phyloP scores from a whole-genome alignment of 1,140 invertebrate species.

The Lepidotrigona ventralis region DNA sequence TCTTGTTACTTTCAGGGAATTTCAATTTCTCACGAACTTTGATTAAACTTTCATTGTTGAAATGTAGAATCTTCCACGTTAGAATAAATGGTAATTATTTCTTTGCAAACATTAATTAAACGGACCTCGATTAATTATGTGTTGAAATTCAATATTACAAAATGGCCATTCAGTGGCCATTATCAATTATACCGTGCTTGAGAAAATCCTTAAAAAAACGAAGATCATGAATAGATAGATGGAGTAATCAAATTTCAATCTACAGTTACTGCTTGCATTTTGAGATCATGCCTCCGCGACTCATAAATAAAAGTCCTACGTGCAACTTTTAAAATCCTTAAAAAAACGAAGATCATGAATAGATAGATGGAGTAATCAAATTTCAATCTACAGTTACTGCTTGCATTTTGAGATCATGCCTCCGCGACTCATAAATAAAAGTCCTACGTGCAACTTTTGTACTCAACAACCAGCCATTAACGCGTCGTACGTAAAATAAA shows the following conservation, averaged over 20 bases:
- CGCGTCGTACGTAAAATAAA: constrained; percentile 17
- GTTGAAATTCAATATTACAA: not conserved
- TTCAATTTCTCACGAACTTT: not conserved
- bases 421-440: constrained; percentile 8
- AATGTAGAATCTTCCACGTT: too few species aligned
- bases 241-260: constrained; percentile 11
- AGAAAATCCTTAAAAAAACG: not conserved
- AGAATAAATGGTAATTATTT: too few species aligned
- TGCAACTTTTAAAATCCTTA: too few species aligned
- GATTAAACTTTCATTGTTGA: not conserved
- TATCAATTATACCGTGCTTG: not conserved
- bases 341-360: not conserved
- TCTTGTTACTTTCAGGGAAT: not conserved
- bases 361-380: constrained; percentile 14
- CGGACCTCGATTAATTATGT: not conserved
- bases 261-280: not conserved
- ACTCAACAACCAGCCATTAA: constrained; percentile 10
- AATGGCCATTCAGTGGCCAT: too few species aligned
- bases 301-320: constrained; percentile 9
- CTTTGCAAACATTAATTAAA: not conserved
- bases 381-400: not conserved
- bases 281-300: not conserved
- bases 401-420: not conserved
- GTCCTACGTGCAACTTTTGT: not conserved
- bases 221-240: not conserved